Percentiles rank a stretch among this genome's conserved stretches.
Conservation (phyloP, 2,888 invertebrate species). For the Caenorhabditis sulstoni region DNA sequence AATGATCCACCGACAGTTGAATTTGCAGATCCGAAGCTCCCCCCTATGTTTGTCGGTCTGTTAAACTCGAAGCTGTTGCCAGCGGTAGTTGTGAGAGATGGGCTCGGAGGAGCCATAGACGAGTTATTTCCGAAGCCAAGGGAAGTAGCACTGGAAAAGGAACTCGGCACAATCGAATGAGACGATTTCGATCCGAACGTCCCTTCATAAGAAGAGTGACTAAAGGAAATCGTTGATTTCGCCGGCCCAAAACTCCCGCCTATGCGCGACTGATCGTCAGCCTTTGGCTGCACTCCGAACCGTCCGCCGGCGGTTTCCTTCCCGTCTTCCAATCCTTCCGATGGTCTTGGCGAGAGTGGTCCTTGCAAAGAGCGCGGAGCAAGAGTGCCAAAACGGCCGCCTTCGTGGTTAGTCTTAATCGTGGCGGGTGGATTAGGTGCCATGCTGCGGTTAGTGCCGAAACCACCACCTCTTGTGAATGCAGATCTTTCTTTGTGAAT, state of each 20-base stretch:
- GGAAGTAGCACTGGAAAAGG: no score
- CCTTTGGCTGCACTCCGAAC: slow-evolving; percentile 15
- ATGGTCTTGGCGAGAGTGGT: slow-evolving; percentile 3
- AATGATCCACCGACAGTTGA: background rate
- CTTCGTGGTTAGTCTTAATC: slow-evolving; percentile 44
- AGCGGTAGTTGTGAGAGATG: background rate
- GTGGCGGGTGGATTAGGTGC: slow-evolving; percentile 11
- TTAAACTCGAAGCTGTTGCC: background rate
- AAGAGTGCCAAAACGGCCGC: slow-evolving; percentile 40
- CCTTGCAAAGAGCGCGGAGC: slow-evolving; percentile 10
- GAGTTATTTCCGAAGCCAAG: no score
- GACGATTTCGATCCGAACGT: slow-evolving; percentile 19
- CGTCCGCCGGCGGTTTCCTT: slow-evolving; percentile 15
- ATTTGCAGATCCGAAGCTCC: slow-evolving; percentile 15
- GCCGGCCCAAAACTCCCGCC: slow-evolving; percentile 18
- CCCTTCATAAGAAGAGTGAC: slow-evolving; percentile 12
- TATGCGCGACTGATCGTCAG: background rate
- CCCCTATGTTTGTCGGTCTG: background rate
- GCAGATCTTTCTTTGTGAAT: slow-evolving; percentile 30
- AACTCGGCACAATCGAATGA: background rate
- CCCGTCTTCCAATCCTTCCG: background rate
- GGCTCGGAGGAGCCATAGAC: background rate
- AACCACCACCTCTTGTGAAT: slow-evolving; percentile 42
- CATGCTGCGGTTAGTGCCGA: slow-evolving; percentile 31
- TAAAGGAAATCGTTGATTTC: slow-evolving; percentile 1